Percentiles rank a stretch among this genome's conserved stretches.
Conservation (phyloP, 2,113 vertebrate species). For the Turdus rufiventris region DNA sequence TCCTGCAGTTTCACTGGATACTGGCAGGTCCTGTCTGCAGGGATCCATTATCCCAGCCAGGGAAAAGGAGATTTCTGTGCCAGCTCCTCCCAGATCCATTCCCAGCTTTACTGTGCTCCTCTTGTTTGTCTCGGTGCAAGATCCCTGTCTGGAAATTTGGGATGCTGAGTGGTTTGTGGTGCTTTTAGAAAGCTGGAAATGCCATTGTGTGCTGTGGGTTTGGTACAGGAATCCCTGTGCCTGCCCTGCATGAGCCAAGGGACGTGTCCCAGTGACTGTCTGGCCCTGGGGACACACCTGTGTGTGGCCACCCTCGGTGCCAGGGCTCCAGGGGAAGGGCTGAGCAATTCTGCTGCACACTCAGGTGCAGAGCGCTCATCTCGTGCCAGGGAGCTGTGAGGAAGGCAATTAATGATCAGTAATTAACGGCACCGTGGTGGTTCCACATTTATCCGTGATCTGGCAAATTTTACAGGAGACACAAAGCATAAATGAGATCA, state of each 20-base stretch:
- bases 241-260: not conserved
- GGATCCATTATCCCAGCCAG: not conserved
- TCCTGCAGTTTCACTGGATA: not conserved
- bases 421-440: not conserved
- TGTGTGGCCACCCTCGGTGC: not conserved
- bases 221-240: not conserved
- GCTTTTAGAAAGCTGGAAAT: not conserved
- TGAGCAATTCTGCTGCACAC: not conserved
- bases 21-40: not conserved
- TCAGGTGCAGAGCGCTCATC: not conserved
- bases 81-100: not conserved
- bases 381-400: not conserved
- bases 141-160: not conserved
- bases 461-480: not conserved
- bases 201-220: not conserved
- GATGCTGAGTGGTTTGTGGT: not conserved
- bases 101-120: not conserved
- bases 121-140: not conserved
- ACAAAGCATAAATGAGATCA: not conserved
- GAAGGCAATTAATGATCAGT: not conserved
- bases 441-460: rapidly evolving
- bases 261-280: not conserved
- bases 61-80: not conserved
- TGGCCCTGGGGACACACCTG: not conserved
- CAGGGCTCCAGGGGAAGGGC: rapidly evolving